Percentiles rank a stretch among this genome's conserved stretches.
These are phyloP conservation scores for Hystrix cristata DNA, from an alignment of 2,113 vertebrate genomes.

Conservation along the genomic window DNA sequence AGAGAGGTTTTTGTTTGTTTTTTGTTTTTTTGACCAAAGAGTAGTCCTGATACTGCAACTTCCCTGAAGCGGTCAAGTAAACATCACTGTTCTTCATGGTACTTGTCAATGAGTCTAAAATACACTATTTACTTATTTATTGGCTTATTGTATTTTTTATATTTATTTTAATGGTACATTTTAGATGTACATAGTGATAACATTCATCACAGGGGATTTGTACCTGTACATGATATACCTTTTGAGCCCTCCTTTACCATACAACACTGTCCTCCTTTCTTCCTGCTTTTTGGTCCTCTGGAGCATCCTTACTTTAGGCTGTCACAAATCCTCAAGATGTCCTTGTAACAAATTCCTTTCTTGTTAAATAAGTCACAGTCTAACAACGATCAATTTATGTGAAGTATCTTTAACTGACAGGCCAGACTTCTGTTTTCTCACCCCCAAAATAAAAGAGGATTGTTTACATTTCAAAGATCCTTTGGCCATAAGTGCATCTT, in stretches of 20 bases:
- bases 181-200: too few relatives aligned
- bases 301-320: not conserved
- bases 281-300: not conserved
- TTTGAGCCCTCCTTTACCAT: not conserved
- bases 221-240: too few relatives aligned
- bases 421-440: not conserved
- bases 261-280: not conserved
- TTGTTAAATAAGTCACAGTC: not conserved
- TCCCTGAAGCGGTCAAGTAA: not conserved
- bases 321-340: not conserved
- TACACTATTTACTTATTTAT: not conserved
- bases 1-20: not conserved
- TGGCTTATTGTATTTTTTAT: not conserved
- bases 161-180: too few relatives aligned
- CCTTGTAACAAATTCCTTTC: not conserved
- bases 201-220: too few relatives aligned
- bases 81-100: not conserved
- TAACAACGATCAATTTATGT: not conserved
- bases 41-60: not conserved
- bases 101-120: not conserved
- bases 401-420: not conserved
- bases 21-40: not conserved
- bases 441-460: not conserved
- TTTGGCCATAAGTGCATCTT: not conserved
- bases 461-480: slow-evolving; percentile 15